phyloP scores from a whole-genome alignment of 2,113 vertebrate species.

The Protobothrops flavoviridis region DNA sequence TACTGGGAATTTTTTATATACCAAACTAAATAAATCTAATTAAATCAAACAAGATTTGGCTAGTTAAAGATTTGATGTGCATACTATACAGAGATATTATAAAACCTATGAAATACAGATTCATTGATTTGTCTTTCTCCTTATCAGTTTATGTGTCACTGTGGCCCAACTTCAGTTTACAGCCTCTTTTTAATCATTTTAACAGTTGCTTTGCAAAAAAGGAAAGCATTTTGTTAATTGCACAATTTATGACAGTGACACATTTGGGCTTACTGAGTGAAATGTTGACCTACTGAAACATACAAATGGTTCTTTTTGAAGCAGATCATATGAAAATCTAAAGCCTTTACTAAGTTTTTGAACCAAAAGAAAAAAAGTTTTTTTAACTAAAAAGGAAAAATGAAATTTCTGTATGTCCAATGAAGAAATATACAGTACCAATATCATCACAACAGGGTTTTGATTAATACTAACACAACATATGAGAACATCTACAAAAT shows the following conservation, averaged over 20 bases:
- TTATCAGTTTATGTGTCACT: not conserved
- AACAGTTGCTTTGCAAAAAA: slow-evolving; percentile 3
- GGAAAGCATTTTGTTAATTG: not conserved
- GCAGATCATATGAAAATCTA: not conserved
- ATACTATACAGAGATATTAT: not conserved
- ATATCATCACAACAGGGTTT: too few relatives aligned
- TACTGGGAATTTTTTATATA: slow-evolving; percentile 1
- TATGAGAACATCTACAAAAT: not conserved
- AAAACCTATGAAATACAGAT: not conserved
- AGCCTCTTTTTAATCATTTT: not conserved
- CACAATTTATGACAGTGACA: not conserved
- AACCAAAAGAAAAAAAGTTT: not conserved
- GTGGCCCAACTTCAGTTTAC: not conserved
- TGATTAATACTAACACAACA: not conserved
- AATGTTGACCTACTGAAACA: not conserved
- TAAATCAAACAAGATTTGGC: not conserved
- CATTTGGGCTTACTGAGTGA: not conserved
- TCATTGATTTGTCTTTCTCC: not conserved
- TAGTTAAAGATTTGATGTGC: not conserved
- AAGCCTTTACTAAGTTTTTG: not conserved
- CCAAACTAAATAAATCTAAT: not conserved
- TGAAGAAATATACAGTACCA: not conserved
- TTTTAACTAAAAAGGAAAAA: not conserved
- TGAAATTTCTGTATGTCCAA: not conserved
- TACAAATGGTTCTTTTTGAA: not conserved